A percentile compares a stretch with the other conserved stretches of the same genome.
Conservation (phyloP, 2,888 invertebrate species). For the Drosophila nr. perissopoda region DNA sequence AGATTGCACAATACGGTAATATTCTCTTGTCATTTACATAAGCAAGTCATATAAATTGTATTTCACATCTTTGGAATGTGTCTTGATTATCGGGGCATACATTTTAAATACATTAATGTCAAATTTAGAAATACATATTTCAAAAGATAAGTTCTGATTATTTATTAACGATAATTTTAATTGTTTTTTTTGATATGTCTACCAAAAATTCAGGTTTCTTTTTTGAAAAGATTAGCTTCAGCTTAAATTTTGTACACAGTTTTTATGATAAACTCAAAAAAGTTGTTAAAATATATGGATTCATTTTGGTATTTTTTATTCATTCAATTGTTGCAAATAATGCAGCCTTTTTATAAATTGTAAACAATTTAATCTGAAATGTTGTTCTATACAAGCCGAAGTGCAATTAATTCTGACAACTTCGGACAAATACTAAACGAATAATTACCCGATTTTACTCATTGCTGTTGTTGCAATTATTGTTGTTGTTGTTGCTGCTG, state of each 20-base stretch:
- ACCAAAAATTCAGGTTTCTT: neutral
- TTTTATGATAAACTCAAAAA: neutral
- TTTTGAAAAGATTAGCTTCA: neutral
- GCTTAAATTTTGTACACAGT: neutral
- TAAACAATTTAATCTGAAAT: neutral
- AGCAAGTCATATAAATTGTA: neutral
- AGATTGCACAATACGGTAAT: neutral
- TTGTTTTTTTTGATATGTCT: neutral
- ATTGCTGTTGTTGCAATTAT: constrained; percentile 7
- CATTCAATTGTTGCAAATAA: constrained; percentile 1
- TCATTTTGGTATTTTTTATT: neutral
- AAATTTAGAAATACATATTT: neutral
- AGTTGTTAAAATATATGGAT: neutral
- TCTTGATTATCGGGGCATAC: neutral
- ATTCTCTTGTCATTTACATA: neutral
- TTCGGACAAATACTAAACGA: constrained; percentile 18
- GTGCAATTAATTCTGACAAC: constrained; percentile 9
- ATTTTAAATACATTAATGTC: neutral
- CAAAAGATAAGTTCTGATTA: neutral
- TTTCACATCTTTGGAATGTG: neutral
- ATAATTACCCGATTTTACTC: constrained; percentile 15
- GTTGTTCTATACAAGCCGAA: neutral
- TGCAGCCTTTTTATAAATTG: neutral
- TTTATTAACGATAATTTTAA: neutral
- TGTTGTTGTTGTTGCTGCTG: constrained; percentile 4